phyloP scores from a whole-genome alignment of 2,888 invertebrate genomes.

The Meloe dianella region DNA sequence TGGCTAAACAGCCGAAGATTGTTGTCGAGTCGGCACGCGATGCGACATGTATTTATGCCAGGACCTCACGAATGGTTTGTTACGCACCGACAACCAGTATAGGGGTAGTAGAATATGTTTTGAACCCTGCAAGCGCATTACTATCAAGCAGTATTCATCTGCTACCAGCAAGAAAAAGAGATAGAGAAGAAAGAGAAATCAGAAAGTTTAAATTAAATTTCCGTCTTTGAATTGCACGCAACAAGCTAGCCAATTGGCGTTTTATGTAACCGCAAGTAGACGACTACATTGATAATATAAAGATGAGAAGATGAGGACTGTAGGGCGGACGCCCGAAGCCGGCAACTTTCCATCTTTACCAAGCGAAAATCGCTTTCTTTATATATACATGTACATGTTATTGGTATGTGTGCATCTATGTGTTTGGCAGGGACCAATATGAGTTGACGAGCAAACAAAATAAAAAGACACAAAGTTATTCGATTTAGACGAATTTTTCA shows the following conservation, averaged over 20 bases:
- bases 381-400: constrained; percentile 39
- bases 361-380: constrained; percentile 56
- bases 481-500: constrained; percentile 57
- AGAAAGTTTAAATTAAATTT: constrained; percentile 60
- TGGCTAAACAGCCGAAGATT: constrained; percentile 61
- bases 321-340: constrained; percentile 43
- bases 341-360: constrained; percentile 34
- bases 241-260: constrained; percentile 58
- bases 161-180: background rate
- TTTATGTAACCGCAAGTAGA: constrained; percentile 50
- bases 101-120: background rate
- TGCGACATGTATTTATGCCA: constrained; percentile 57
- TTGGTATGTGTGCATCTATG: constrained; percentile 18
- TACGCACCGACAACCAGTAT: constrained; percentile 37
- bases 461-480: constrained; percentile 58
- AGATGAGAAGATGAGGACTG: background rate
- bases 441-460: constrained; percentile 54
- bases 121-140: background rate
- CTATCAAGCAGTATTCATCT: constrained; percentile 9
- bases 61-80: constrained; percentile 48
- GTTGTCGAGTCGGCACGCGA: constrained; percentile 59
- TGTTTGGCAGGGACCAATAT: constrained; percentile 46
- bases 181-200: constrained; percentile 43
- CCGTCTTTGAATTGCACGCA: constrained; percentile 60
- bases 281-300: background rate